Percentiles rank a stretch among this genome's conserved stretches.
Conservation (phyloP, 2,113 vertebrate species). For the Anguilla japonica region DNA sequence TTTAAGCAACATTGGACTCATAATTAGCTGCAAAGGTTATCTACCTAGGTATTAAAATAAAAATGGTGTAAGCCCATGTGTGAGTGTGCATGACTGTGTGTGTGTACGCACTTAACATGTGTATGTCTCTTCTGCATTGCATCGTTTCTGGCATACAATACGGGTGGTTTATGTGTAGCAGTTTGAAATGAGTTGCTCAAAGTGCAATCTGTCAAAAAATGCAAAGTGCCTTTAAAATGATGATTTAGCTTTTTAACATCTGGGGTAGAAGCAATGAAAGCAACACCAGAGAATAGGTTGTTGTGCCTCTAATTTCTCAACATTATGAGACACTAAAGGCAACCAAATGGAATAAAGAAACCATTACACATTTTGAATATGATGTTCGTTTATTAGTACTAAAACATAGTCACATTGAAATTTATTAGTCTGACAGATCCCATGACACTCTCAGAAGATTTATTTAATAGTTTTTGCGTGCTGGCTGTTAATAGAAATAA, state of each 20-base stretch:
- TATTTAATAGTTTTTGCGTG: not conserved
- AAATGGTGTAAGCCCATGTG: too few species aligned
- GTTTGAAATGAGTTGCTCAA: not conserved
- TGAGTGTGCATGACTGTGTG: too few species aligned
- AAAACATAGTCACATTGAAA: not conserved
- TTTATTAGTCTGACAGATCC: not conserved
- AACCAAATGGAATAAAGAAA: not conserved
- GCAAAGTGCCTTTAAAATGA: not conserved
- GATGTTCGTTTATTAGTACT: not conserved
- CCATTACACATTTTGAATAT: not conserved
- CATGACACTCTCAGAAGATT: not conserved
- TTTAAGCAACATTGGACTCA: not conserved
- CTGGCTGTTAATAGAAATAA: slow-evolving; percentile 3
- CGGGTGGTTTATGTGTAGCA: not conserved
- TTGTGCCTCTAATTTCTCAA: not conserved
- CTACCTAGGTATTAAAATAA: too few species aligned
- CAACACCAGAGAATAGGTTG: not conserved
- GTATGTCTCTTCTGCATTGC: not conserved
- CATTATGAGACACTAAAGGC: not conserved
- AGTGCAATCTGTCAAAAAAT: not conserved
- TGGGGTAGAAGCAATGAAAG: not conserved
- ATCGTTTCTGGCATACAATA: not conserved
- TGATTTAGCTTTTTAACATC: not conserved
- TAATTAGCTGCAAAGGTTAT: not conserved
- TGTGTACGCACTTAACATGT: not conserved